A percentile compares a stretch with the other conserved stretches of the same genome.
Evolutionary conservation across 2,888 invertebrate species (phyloP).

Genomic region (Kryphioiulus occultus): DNA sequence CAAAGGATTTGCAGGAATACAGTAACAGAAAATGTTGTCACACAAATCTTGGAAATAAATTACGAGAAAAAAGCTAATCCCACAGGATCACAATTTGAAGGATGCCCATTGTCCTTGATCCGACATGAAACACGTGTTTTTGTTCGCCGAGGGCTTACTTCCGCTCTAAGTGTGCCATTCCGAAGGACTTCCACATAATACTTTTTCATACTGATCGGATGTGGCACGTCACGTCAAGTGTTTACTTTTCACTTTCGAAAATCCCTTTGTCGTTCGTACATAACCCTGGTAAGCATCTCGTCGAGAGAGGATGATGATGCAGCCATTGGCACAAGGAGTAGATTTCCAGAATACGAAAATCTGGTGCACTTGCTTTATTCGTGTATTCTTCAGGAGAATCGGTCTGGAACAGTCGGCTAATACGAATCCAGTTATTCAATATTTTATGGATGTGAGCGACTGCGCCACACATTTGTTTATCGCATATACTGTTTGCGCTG

Average conservation of each 20-base stretch:
- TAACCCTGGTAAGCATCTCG: neutral
- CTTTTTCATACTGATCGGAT: conserved; percentile 4
- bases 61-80: conserved; percentile 6
- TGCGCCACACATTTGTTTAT: no score
- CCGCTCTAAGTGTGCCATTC: neutral
- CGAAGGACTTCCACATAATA: neutral
- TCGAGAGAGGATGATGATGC: neutral
- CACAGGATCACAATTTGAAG: neutral
- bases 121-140: conserved; percentile 3
- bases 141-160: neutral
- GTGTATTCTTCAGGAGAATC: conserved; percentile 4
- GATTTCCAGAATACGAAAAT: neutral
- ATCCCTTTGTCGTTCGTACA: neutral
- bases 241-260: conserved; percentile 1
- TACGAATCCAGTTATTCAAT: no score
- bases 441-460: no score
- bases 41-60: neutral
- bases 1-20: no score
- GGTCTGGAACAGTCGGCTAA: neutral
- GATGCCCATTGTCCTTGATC: neutral
- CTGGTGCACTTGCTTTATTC: neutral
- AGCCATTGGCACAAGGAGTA: neutral
- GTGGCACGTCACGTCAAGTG: conserved; percentile 4
- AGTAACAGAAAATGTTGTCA: neutral
- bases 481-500: no score